Percentiles rank a stretch among this genome's conserved stretches.
These are phyloP conservation scores for Dryas iulia DNA, from an alignment of 1,140 invertebrate species.

Conservation along the genomic window DNA sequence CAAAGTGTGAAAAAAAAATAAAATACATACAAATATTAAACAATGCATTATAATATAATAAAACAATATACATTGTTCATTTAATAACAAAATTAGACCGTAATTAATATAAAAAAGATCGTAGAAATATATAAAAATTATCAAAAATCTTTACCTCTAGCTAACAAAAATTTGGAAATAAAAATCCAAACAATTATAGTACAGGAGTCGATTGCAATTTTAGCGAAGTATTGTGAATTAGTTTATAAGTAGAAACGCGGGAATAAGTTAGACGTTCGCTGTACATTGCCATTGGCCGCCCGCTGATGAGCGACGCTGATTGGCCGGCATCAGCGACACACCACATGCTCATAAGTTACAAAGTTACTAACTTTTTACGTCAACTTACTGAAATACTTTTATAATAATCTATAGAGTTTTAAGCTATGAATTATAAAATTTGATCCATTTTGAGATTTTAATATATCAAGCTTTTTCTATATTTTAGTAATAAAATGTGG, in stretches of 20 bases:
- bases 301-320: slow-evolving; percentile 74
- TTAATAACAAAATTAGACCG: no score
- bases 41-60: no score
- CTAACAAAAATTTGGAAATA: not conserved
- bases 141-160: no score
- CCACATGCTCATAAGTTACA: slow-evolving; percentile 76
- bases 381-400: not conserved
- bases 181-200: not conserved
- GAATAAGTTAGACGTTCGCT: slow-evolving; percentile 13
- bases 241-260: slow-evolving; percentile 11
- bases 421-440: no score
- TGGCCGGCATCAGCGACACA: slow-evolving; percentile 67
- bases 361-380: slow-evolving; percentile 40
- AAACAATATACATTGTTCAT: no score
- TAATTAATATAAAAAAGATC: no score
- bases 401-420: not conserved
- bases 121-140: no score
- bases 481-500: no score
- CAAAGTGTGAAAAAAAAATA: no score
- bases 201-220: not conserved
- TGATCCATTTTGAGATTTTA: no score
- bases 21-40: no score
- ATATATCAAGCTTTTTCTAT: no score
- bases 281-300: slow-evolving; percentile 56
- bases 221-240: not conserved